Evolutionary conservation across 1,140 invertebrate genomes (phyloP).

Genomic region (Aphelenchoides avenae): DNA sequence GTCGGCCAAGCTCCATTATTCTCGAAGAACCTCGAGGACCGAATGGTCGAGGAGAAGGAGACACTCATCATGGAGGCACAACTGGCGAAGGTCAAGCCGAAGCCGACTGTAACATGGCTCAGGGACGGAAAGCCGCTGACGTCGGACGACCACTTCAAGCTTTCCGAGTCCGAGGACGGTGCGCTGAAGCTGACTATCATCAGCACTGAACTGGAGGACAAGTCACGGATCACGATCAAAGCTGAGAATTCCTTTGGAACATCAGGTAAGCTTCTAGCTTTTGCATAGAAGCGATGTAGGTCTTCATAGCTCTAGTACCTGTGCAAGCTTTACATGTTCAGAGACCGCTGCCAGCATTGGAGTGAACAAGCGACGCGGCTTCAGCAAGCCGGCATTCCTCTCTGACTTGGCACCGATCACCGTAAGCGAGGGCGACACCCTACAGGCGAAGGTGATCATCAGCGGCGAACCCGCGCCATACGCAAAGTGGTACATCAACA

Average conservation of each 20-base stretch:
- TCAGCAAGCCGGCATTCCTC: slow-evolving; percentile 51
- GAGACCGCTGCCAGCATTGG: slow-evolving; percentile 48
- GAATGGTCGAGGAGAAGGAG: slow-evolving; percentile 65
- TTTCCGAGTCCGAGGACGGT: slow-evolving; percentile 64
- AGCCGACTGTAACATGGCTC: slow-evolving; percentile 65
- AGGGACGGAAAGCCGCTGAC: slow-evolving; percentile 47
- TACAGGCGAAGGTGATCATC: slow-evolving; percentile 50
- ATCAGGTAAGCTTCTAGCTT: slow-evolving; percentile 17
- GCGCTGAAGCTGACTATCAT: slow-evolving; percentile 37
- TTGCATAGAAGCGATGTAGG: not conserved
- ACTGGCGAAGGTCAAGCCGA: slow-evolving; percentile 76
- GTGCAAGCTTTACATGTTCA: slow-evolving; percentile 2
- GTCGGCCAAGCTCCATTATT: slow-evolving; percentile 48
- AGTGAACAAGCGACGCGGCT: slow-evolving; percentile 45
- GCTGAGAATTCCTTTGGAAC: slow-evolving; percentile 52
- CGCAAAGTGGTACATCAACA: slow-evolving; percentile 59
- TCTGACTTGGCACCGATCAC: slow-evolving; percentile 51
- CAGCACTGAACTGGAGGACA: slow-evolving; percentile 37
- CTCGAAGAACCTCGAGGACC: slow-evolving; percentile 44
- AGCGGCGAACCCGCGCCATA: slow-evolving; percentile 54
- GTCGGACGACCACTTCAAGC: slow-evolving; percentile 55
- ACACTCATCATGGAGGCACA: slow-evolving; percentile 74
- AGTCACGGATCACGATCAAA: slow-evolving; percentile 55
- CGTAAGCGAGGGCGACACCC: slow-evolving; percentile 50
- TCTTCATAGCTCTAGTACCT: not conserved